phyloP scores from a whole-genome alignment of 2,113 vertebrate species.

The Macquaria australasica region DNA sequence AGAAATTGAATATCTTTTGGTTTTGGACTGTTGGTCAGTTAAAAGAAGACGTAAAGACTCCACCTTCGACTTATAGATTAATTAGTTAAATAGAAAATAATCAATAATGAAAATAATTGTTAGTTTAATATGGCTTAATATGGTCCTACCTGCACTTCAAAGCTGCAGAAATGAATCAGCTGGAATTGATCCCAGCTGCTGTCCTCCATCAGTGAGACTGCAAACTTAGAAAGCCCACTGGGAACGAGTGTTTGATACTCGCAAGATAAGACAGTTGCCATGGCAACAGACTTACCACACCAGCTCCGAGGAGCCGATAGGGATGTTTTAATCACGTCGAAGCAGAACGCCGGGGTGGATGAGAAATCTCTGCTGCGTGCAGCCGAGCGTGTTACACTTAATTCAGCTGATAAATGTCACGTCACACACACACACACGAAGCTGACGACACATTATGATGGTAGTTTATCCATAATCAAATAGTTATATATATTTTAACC shows the following conservation, averaged over 20 bases:
- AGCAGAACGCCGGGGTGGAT: not conserved
- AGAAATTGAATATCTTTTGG: not conserved
- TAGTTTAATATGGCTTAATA: too few relatives aligned
- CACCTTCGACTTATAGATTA: too few relatives aligned
- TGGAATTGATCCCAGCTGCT: not conserved
- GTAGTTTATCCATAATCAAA: too few relatives aligned
- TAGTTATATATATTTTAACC: too few relatives aligned
- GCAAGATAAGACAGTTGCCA: slow-evolving; percentile 32
- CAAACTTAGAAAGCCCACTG: too few relatives aligned
- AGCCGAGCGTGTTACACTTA: not conserved
- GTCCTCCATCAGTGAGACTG: not conserved
- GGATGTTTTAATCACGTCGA: not conserved
- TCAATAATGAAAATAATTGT: too few relatives aligned
- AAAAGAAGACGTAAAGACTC: not conserved
- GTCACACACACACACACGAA: not conserved
- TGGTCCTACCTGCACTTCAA: too few relatives aligned
- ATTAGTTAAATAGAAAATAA: too few relatives aligned
- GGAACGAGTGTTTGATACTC: not conserved
- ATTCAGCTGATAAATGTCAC: not conserved
- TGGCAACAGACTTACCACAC: slow-evolving; percentile 43
- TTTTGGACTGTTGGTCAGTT: not conserved
- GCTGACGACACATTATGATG: too few relatives aligned
- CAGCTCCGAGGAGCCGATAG: not conserved
- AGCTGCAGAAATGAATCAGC: not conserved
- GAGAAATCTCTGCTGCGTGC: not conserved